Base-by-base conservation (phyloP, 2,797 vertebrate species). In the Scolopax bukidnonensis region DNA sequence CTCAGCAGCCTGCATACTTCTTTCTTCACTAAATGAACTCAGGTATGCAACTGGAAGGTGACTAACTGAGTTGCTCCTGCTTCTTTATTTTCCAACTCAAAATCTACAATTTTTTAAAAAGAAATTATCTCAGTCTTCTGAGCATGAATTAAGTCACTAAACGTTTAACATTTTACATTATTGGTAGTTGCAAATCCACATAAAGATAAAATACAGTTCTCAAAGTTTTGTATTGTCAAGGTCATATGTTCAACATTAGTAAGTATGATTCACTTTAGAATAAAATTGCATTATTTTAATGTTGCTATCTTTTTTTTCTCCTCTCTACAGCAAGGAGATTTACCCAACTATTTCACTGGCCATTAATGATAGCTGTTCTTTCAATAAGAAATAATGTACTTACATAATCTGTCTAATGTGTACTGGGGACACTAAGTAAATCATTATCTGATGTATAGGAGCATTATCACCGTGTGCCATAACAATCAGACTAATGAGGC, bases 401-500 rank as follows among this genome's bases (percentile, higher is more conserved):
- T 86, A 43, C 21, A 87, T 56, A 84, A 91, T 71, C 71, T 67
- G 40, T 51, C 0, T 73, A 82, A 82, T 54, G 2, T 65, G 57
- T 69, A 84, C 59, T 54, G 53, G 59, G 87, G 59, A 91, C 71
- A 81, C 76, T n/a, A 78, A 73, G 68, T 89, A 90, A 95, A 93
- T 94, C 40, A 81, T 89, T 94, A 87, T 86, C 68, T 89, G 45
- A 65, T 76, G 45, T 38, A 67, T 75, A 87, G 54, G 69, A 75
- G 82, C 69, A 75, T 94, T 91, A 94, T 93, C 84, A 85, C 50
- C 68, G 71, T 50, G 60, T 85, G 53, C 84, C 64, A 48, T 18
- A 94, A 61, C 84, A 92, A 83, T 80, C 90, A 89, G 64, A 89
- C 13, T 95, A 92, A 87, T 50, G 78, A 96, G 82, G 68, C 60